Base-by-base conservation (phyloP, 2,113 vertebrate species). In the Trichechus manatus region DNA sequence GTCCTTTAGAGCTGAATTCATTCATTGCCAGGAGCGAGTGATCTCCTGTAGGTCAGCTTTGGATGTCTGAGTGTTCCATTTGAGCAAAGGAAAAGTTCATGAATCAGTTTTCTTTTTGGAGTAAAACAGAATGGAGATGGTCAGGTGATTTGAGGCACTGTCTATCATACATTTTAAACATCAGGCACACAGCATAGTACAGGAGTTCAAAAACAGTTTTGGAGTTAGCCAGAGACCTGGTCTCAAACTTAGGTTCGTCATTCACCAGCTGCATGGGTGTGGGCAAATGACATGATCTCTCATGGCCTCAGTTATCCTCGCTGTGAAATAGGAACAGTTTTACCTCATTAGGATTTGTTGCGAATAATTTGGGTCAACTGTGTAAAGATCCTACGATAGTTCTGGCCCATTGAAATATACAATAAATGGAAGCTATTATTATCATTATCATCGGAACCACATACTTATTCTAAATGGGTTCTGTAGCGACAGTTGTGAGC, bases 291-390 rank as follows among this genome's bases (percentile, higher is more conserved):
- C 15, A 77, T 72, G 17, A 29, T 90, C 53, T 85, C 13, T 74
- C 10, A 11, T 33, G 13, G 66, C 33, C 20, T 91, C 15, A 15
- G 61, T 81, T 78, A 13, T 72, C 39, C 44, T 25, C 31, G 5
- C 13, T 59, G 1, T 66, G 27, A 82, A 89, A 50, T 20, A 68
- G 44, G 39, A 31, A 56, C 39, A 77, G 19, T 63, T 29, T 96
- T 79, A 44, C 14, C 3, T 44, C 9, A 78, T 19, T 72, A 39
- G 15, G 11, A 27, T 68, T 64, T 72, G 17, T 75, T 79, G 23
- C 80, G 31, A 91, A 29, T 59, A 81, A 91, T 93, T 85, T 36
- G 22, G 27, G 11, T 64, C 22, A 88, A 85, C 72, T 94, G 80
- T 80, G 1, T 84, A 78, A 88, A 27, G 10, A 64, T 87, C 63